These are phyloP conservation scores for Lasioglossum morio DNA, from an alignment of 2,888 invertebrate species.

Conservation along the genomic window DNA sequence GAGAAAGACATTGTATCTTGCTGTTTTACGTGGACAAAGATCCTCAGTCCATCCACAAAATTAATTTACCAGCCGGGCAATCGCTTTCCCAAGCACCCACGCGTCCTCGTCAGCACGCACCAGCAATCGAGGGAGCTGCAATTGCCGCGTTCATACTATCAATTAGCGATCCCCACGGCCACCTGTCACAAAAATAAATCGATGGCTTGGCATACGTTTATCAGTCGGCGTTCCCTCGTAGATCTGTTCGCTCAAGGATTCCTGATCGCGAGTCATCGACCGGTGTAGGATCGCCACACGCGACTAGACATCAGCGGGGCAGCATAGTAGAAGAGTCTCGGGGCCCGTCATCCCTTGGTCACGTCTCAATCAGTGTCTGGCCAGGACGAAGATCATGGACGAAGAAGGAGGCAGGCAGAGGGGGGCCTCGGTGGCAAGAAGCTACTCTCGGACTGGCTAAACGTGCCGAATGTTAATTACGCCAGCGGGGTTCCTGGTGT, in stretches of 20 bases:
- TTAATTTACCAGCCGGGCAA: neutral
- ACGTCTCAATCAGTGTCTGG: constrained; percentile 79
- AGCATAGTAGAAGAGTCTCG: constrained; percentile 37
- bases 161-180: neutral
- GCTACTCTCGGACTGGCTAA: constrained; percentile 68
- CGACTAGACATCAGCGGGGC: constrained; percentile 43
- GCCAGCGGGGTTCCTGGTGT: constrained; percentile 72
- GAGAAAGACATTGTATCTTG: too few species aligned
- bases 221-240: neutral
- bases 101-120: neutral
- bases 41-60: neutral
- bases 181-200: neutral
- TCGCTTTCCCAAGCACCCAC: neutral
- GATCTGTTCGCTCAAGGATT: constrained; percentile 11
- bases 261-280: constrained; percentile 47
- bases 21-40: too few species aligned
- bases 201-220: neutral
- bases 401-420: constrained; percentile 5
- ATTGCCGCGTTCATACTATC: neutral
- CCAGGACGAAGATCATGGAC: constrained; percentile 45
- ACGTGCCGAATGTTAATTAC: constrained; percentile 83
- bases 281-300: constrained; percentile 30
- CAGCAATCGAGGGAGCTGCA: neutral
- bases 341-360: constrained; percentile 75
- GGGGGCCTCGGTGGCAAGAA: constrained; percentile 66